These are phyloP conservation scores for Polypedilum vanderplanki DNA, from an alignment of 1,140 invertebrate species.

Conservation along the genomic window DNA sequence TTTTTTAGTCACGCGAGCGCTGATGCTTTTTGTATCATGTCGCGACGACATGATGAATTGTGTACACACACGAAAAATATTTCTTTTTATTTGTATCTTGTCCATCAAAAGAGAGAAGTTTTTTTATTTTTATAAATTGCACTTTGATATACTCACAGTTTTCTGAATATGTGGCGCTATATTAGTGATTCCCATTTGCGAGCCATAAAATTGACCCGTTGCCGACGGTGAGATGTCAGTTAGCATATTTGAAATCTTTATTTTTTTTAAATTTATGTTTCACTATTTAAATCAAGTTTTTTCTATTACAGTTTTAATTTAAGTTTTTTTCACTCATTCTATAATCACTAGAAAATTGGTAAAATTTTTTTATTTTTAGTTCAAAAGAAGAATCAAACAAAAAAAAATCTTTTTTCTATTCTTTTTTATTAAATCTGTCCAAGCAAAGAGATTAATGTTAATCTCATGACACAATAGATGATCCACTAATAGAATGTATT, in stretches of 20 bases:
- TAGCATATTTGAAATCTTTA: conserved; percentile 42
- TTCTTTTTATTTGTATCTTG: too few species aligned
- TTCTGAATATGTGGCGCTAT: conserved; percentile 44
- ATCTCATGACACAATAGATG: conserved; percentile 17
- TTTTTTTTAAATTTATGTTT: neutral
- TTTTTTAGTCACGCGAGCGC: conserved; percentile 16
- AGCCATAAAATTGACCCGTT: conserved; percentile 48
- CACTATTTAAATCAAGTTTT: conserved; percentile 32
- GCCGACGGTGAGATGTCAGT: conserved; percentile 52
- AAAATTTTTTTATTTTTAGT: conserved; percentile 24
- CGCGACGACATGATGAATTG: conserved; percentile 28
- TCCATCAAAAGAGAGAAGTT: conserved; percentile 23
- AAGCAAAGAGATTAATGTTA: neutral
- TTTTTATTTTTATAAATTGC: neutral
- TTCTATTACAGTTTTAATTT: conserved; percentile 28
- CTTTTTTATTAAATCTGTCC: neutral
- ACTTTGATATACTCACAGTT: conserved; percentile 41
- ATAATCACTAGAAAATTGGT: neutral
- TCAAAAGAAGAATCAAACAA: too few species aligned
- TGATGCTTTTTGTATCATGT: neutral
- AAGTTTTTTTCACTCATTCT: conserved; percentile 28
- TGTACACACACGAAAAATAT: conserved; percentile 30
- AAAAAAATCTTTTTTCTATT: too few species aligned
- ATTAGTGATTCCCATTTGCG: conserved; percentile 50
- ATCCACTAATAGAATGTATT: neutral